phyloP scores from a whole-genome alignment of 2,797 vertebrate species.

The Pseudochromis fuscus region DNA sequence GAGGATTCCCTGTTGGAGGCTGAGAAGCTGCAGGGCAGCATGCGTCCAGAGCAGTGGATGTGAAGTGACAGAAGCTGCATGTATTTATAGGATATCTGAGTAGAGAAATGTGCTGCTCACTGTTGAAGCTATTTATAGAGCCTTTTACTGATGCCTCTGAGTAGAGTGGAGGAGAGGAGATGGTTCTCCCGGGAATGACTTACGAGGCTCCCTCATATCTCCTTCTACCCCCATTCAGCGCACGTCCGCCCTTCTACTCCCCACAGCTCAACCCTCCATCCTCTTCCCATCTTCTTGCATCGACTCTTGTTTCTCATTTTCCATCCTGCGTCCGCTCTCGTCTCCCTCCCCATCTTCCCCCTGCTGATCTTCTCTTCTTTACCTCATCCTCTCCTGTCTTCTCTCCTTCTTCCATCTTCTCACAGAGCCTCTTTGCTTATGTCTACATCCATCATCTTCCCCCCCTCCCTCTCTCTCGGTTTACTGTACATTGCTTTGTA shows the following conservation, averaged over 20 bases:
- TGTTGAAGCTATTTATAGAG: constrained; percentile 79
- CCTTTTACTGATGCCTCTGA: constrained; percentile 77
- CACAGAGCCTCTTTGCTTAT: constrained; percentile 21
- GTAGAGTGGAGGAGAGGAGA: constrained; percentile 61
- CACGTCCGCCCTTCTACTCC: constrained; percentile 52
- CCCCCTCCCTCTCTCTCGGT: background rate
- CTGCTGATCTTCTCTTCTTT: constrained; percentile 32
- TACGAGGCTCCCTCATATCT: constrained; percentile 67
- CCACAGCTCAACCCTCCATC: constrained; percentile 36
- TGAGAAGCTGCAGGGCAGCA: constrained; percentile 55
- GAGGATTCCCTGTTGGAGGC: constrained; percentile 68
- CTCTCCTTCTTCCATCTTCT: constrained; percentile 18
- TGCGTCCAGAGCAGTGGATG: constrained; percentile 59
- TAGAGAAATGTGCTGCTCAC: constrained; percentile 74
- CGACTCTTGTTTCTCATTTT: constrained; percentile 39
- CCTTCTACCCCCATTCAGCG: constrained; percentile 52
- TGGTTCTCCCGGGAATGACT: constrained; percentile 69
- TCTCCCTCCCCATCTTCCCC: constrained; percentile 18
- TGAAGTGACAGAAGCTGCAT: constrained; percentile 78
- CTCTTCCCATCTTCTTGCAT: constrained; percentile 28
- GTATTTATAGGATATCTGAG: constrained; percentile 81
- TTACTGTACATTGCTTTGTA: constrained; percentile 18
- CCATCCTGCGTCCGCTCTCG: constrained; percentile 23
- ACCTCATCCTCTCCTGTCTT: constrained; percentile 13
- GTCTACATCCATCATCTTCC: constrained; percentile 51